These are phyloP conservation scores for Leptinotarsa juncta DNA, from an alignment of 2,888 invertebrate species.

Conservation along the genomic window DNA sequence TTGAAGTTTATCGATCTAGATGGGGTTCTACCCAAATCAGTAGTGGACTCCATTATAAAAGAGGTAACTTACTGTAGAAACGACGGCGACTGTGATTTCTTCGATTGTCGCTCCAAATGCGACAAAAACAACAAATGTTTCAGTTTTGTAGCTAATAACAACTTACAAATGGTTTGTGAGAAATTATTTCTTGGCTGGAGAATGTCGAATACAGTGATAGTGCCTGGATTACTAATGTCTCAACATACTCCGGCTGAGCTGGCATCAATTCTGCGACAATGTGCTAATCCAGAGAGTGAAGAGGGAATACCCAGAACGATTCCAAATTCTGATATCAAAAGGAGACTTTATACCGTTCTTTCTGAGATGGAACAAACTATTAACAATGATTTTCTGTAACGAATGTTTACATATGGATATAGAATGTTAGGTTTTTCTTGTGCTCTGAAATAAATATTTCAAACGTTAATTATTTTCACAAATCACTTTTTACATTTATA, in stretches of 20 bases:
- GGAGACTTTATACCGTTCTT: constrained; percentile 69
- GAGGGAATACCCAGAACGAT: constrained; percentile 66
- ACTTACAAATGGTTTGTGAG: constrained; percentile 76
- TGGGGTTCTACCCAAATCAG: constrained; percentile 71
- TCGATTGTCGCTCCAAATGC: constrained; percentile 75
- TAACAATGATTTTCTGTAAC: constrained; percentile 57
- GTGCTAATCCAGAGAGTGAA: constrained; percentile 70
- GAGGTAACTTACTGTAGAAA: constrained; percentile 65
- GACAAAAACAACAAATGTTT: constrained; percentile 69
- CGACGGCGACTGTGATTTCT: constrained; percentile 76
- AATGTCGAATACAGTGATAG: constrained; percentile 71
- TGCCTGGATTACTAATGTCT: constrained; percentile 73
- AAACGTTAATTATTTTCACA: no score
- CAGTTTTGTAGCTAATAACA: constrained; percentile 71
- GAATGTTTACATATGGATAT: constrained; percentile 27
- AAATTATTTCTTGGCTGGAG: constrained; percentile 73
- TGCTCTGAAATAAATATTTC: constrained; percentile 6
- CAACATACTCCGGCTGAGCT: constrained; percentile 71
- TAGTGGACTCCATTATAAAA: constrained; percentile 67
- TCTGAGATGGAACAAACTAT: constrained; percentile 66
- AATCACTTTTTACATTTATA: neutral
- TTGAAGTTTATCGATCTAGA: constrained; percentile 76
- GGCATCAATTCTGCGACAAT: constrained; percentile 70
- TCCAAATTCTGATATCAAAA: constrained; percentile 66
- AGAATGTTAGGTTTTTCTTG: neutral